Evolutionary conservation across 2,888 invertebrate genomes (phyloP), one percentile per base, ranked within the genome.

Genomic region (Xanthia icteritia): DNA sequence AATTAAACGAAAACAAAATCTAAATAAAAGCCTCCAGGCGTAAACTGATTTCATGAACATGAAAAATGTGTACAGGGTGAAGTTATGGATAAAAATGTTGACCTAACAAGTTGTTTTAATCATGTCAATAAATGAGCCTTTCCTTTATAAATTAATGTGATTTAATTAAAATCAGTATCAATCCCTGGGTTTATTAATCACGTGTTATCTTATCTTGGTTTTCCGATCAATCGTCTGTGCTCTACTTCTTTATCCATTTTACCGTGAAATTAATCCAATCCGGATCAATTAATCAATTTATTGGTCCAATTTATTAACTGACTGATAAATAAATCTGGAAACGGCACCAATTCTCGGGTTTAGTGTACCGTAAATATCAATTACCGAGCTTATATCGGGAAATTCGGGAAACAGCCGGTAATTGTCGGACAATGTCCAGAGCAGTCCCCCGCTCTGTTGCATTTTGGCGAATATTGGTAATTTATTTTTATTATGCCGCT

Each of bases 341-440:
- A 84, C 85, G 86, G 89, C 87, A 89, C 89, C 90, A 90, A 89
- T 90, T 87, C 90, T 89, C 88, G 90, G 90, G 91, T 89, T 94
- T 92, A 94, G 94, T 93, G 94, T 91, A 85, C 92, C 95, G 95
- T 96, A 95, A 96, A 96, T 96, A 96, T 95, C 95, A 96, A 96
- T 96, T 95, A 95, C 91, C 89, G 84, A 86, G 93, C 90, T 92
- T 92, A 92, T 92, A 93, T 93, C 89, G 93, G 92, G 88, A 92
- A 93, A 93, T 93, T 94, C 91, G 91, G 94, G 89, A 92, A 91
- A 90, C 92, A 90, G 90, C 83, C 91, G 90, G 92, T 94, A 94
- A 95, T 94, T 94, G 90, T 88, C 84, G 86, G 87, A 90, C 84
- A 87, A 87, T 89, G 86, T 78, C 85, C 88, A 86, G 83, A 76